Conservation (phyloP, 37 sponge, comb jelly and placozoan genomes). For the Petrosia ficiformis region DNA sequence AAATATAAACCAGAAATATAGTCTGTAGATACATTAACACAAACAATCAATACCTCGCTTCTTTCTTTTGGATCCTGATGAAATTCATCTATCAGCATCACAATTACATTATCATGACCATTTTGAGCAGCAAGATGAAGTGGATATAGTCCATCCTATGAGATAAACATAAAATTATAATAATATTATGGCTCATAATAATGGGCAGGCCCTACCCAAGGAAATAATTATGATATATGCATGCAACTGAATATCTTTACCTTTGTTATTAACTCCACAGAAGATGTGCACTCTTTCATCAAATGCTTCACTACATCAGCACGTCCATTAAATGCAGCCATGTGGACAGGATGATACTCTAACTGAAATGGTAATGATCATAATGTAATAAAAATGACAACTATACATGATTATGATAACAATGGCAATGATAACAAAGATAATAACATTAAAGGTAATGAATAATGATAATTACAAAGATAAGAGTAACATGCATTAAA, state of each 20-base stretch:
- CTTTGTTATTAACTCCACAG: neutral
- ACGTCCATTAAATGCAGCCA: conserved; percentile 16
- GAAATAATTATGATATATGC: neutral
- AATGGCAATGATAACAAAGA: too few species aligned
- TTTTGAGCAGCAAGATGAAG: conserved; percentile 25
- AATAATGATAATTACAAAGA: too few species aligned
- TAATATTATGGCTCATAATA: neutral
- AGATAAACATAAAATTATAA: neutral
- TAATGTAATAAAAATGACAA: neutral
- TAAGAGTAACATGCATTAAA: too few species aligned
- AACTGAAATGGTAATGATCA: neutral
- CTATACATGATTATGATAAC: too few species aligned
- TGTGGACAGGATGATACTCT: conserved; percentile 3
- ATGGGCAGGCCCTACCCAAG: neutral
- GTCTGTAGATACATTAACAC: too few species aligned
- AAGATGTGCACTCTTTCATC: neutral
- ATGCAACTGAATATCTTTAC: neutral
- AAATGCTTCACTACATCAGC: neutral
- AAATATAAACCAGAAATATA: neutral
- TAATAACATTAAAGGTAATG: too few species aligned
- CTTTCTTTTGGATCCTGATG: neutral
- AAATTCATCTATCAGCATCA: conserved; percentile 14
- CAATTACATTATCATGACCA: conserved; percentile 13
- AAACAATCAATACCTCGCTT: neutral
- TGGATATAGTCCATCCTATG: conserved; percentile 25